phyloP scores from a whole-genome alignment of 2,888 invertebrate species.

The Tanypteryx hageni region DNA sequence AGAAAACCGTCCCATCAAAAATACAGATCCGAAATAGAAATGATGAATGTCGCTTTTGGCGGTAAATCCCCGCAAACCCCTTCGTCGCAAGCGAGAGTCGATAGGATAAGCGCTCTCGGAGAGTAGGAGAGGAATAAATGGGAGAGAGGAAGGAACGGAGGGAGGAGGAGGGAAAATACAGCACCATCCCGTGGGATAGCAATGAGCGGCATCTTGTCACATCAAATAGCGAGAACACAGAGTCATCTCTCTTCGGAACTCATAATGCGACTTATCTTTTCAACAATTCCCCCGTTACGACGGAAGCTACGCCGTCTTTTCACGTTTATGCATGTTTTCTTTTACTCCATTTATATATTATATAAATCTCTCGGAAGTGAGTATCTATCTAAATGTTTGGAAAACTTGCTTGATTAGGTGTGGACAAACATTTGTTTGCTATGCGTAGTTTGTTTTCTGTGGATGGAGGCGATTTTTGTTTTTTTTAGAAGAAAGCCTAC shows the following conservation, averaged over 20 bases:
- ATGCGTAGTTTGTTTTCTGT: too few species aligned
- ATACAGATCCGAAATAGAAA: background rate
- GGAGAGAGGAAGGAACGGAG: background rate
- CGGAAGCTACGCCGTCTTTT: background rate
- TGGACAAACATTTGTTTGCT: background rate
- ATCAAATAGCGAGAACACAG: background rate
- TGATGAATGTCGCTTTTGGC: background rate
- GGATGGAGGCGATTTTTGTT: too few species aligned
- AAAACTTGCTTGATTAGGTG: background rate
- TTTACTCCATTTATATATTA: background rate
- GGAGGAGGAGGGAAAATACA: background rate
- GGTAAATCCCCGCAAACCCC: background rate
- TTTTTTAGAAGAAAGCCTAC: too few species aligned
- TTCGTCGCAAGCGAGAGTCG: background rate
- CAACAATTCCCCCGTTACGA: background rate
- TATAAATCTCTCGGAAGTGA: too few species aligned
- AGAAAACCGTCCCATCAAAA: background rate
- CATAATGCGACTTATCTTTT: background rate
- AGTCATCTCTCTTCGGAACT: background rate
- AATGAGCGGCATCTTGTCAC: background rate
- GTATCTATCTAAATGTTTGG: background rate
- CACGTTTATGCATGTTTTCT: background rate
- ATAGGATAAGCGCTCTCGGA: background rate
- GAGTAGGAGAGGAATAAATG: background rate
- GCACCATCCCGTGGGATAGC: background rate